These are phyloP conservation scores for Labia minor DNA, from an alignment of 2,888 invertebrate genomes.

Conservation along the genomic window DNA sequence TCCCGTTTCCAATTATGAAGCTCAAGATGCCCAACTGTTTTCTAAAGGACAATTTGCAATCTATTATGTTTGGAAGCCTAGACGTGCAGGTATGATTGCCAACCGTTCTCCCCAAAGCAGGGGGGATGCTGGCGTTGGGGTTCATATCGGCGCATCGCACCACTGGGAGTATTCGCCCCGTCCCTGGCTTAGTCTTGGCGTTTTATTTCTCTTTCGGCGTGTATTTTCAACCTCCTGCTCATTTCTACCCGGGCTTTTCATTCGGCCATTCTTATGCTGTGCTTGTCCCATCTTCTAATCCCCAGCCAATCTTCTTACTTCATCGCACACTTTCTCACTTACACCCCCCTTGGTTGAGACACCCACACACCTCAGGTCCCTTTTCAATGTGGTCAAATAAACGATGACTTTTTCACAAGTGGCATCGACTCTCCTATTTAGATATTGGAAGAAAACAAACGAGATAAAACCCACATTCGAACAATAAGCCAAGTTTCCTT, in stretches of 20 bases:
- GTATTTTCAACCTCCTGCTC: conserved; percentile 18
- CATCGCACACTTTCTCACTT: conserved; percentile 20
- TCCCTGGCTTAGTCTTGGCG: background rate
- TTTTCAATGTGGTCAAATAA: conserved; percentile 17
- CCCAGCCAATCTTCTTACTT: conserved; percentile 24
- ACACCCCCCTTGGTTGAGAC: background rate
- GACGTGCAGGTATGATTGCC: conserved; percentile 17
- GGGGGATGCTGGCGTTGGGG: conserved; percentile 5
- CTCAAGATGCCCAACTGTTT: background rate
- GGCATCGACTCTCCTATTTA: background rate
- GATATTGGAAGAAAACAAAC: background rate
- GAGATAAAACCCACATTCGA: background rate
- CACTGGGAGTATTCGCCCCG: background rate
- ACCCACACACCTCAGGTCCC: background rate
- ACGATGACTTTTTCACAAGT: conserved; percentile 4
- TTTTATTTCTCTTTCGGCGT: conserved; percentile 17
- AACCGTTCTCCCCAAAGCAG: background rate
- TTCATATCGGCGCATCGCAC: conserved; percentile 1
- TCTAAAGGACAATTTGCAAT: background rate
- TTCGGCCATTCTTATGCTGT: conserved; percentile 23
- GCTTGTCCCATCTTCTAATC: conserved; percentile 24
- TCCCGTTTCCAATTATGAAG: background rate
- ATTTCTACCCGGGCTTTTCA: conserved; percentile 16
- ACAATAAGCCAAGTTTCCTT: background rate
- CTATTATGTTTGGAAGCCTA: background rate